Base-by-base conservation (phyloP, 2,113 vertebrate species). In the Ptychochromis oligacanthus region DNA sequence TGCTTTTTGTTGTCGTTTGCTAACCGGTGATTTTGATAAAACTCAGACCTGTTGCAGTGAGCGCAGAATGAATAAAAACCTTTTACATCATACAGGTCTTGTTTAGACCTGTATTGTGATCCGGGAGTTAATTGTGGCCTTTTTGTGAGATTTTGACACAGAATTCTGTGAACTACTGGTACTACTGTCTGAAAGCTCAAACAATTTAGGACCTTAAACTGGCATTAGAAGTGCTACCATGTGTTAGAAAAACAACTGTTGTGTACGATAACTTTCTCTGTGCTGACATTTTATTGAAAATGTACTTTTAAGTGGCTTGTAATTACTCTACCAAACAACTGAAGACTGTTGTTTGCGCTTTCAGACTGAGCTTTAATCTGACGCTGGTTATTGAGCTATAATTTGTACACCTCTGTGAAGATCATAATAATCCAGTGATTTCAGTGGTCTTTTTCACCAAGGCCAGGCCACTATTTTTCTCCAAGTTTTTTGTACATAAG, bases 111-210 rank as follows among this genome's bases (percentile, higher is more conserved):
- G 59, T 67, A 28, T 64, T 80, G 22, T 78, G 55, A 72, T 84
- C 49, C 76, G 62, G 65, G 76, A 77, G 77, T 85, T 84, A 4
- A 20, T 22, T 46, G 38, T 49, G 79, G 55, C 43, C 17, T 84
- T 75, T 86, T 82, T 34, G 46, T 65, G 34, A 89, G 64, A 77
- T 79, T 83, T 72, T 75, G 80, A 17, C 59, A 77, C 70, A 46
- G 60, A 80, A 31, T 74, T 81, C 64, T 76, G 61, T 85, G 54
- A 72, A 79, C 58, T 75, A 12, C 46, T 80, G 72, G 58, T 90
- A 76, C 57, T 77, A 26, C 72, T 81, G 55, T 77, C 79, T 80
- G 43, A 56, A 80, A 36, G 61, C 74, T 86, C 83, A 80, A 64
- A 79, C 72, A 77, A 4, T 49, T 75, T 18, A 67, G 26, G 22